These are phyloP conservation scores for Lemur catta DNA, from an alignment of 2,797 vertebrate genomes.

Conservation along the genomic window DNA sequence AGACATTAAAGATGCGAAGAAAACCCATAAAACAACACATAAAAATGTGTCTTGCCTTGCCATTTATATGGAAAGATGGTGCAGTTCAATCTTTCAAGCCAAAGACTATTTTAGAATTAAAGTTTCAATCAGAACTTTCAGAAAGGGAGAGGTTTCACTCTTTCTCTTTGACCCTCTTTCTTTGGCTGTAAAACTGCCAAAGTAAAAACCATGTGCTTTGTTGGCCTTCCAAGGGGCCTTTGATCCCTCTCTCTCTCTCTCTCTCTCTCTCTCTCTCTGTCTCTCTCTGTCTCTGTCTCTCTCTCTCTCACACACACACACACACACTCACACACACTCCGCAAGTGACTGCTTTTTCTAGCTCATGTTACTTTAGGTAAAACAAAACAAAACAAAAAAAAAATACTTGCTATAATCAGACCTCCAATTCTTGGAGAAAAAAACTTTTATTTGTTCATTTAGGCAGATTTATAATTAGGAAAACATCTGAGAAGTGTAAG, in stretches of 20 bases:
- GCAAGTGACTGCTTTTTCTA: not conserved
- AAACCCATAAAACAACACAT: constrained; percentile 77
- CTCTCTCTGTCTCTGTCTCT: not conserved
- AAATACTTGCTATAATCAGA: not conserved
- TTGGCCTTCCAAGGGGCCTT: constrained; percentile 35
- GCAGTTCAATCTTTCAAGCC: constrained; percentile 68
- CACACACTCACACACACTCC: not conserved
- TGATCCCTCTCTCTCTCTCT: not conserved
- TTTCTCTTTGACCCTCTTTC: constrained; percentile 63
- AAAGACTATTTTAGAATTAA: constrained; percentile 69
- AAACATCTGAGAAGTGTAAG: not conserved
- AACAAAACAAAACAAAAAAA: not conserved
- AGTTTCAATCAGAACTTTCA: constrained; percentile 60
- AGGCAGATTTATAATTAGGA: not conserved
- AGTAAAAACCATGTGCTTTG: constrained; percentile 20
- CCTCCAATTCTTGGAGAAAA: not conserved
- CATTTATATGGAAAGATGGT: constrained; percentile 73
- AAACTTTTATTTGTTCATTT: not conserved
- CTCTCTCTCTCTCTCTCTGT: not conserved
- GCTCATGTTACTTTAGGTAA: not conserved
- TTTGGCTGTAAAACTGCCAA: constrained; percentile 56
- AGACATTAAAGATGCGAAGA: constrained; percentile 80
- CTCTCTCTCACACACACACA: not conserved
- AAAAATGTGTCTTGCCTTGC: constrained; percentile 75
- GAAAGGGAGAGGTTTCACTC: constrained; percentile 8